Conservation (phyloP, 2,797 vertebrate genomes). For the Acanthurus leucopareius region DNA sequence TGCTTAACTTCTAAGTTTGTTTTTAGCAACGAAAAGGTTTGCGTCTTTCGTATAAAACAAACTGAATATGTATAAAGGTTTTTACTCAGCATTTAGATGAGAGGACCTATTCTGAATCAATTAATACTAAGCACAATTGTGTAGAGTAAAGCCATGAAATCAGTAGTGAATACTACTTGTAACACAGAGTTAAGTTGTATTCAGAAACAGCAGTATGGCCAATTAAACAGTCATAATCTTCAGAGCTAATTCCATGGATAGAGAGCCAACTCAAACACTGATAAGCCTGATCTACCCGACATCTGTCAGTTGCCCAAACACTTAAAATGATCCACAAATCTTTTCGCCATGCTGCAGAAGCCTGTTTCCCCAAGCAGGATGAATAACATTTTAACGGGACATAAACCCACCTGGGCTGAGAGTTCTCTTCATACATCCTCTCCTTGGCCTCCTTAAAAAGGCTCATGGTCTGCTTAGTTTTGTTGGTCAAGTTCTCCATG, state of each 20-base stretch:
- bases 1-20: background rate
- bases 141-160: background rate
- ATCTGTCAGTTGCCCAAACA: conserved; percentile 18
- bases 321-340: background rate
- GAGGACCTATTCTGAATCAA: background rate
- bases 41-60: background rate
- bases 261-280: conserved; percentile 17
- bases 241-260: conserved; percentile 14
- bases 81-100: background rate
- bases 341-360: too few species aligned
- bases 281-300: conserved; percentile 32
- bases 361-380: background rate
- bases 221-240: conserved; percentile 6
- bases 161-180: background rate
- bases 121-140: background rate
- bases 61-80: background rate
- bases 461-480: conserved; percentile 99
- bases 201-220: background rate
- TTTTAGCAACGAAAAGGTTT: background rate
- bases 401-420: conserved; percentile 92
- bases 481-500: conserved; percentile 98
- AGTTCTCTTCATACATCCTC: conserved; percentile 98
- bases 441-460: conserved; percentile 99
- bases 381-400: background rate
- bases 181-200: background rate